A percentile compares a stretch with the other conserved stretches of the same genome.
phyloP scores from a whole-genome alignment of 1,140 invertebrate species.

The Drosophila pruinosa region DNA sequence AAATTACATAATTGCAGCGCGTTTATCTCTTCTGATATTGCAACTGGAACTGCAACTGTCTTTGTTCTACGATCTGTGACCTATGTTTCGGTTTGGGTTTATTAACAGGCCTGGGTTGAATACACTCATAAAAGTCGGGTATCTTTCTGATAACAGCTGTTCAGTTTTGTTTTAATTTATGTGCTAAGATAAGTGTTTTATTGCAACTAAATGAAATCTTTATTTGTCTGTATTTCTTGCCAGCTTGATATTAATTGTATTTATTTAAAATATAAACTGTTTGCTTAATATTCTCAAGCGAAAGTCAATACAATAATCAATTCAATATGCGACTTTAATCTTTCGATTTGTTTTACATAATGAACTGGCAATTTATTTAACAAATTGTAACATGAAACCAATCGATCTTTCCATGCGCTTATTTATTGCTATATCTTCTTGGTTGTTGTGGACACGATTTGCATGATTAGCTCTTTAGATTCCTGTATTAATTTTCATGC shows the following conservation, averaged over 20 bases:
- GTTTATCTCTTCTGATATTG: conserved; percentile 45
- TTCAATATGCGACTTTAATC: not conserved
- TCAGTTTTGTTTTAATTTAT: not conserved
- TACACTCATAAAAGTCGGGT: conserved; percentile 6
- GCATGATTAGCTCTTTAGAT: conserved; percentile 59
- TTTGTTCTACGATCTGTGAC: conserved; percentile 25
- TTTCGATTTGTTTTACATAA: not conserved
- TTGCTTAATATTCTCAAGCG: too few species aligned
- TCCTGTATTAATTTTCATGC: conserved; percentile 56
- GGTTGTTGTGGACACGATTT: conserved; percentile 57
- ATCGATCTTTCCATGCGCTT: conserved; percentile 38
- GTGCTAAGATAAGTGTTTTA: not conserved
- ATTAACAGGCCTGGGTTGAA: conserved; percentile 26
- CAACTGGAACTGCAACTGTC: conserved; percentile 14
- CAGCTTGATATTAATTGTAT: too few species aligned
- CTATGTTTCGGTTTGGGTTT: conserved; percentile 37
- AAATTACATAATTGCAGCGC: conserved; percentile 66
- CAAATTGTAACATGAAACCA: conserved; percentile 22
- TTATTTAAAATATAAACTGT: too few species aligned
- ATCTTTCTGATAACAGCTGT: not conserved
- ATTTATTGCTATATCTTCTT: conserved; percentile 26
- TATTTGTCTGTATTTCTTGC: too few species aligned
- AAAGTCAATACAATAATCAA: too few species aligned
- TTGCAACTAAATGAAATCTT: not conserved
- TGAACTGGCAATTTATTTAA: conserved; percentile 15